Evolutionary conservation across 2,113 vertebrate species (phyloP), one percentile per base, ranked within the genome.

Genomic region (Lichenostomus cassidix): DNA sequence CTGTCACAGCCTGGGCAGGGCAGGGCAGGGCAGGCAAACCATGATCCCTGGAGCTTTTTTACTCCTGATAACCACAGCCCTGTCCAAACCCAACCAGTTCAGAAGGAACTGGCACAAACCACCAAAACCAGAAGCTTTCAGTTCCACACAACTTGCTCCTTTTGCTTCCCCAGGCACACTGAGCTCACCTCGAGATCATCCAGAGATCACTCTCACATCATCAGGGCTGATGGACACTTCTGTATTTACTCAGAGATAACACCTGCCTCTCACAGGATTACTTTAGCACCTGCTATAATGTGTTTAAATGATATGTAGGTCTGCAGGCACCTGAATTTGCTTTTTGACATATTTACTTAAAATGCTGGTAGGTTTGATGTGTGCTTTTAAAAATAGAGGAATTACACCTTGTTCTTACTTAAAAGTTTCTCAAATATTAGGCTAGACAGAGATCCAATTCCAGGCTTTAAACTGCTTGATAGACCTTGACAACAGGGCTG

Each of bases 11-110:
- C 7, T 0, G 2, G 37, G 49, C 68, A 60, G 67, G 37, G 49
- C 68, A 60, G 67, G 37, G 49, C 68, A 60, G 67, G 20, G 39
- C 58, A 27, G 1, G 12, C 46, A 35, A 12, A 23, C 25, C 27
- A 1, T 0, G 1, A 28, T 0, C 71, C 18, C 69, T 33, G 15
- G 8, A 62, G 70, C 35, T 58, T 15, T 65, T 9, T 35, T 3
- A n/a, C 12, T 52, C 64, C 33, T 27, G 10, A 1, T 3, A 55
- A 49, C 24, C 70, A 70, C 65, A 49, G 24, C 19, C 29, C 62
- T 19, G 24, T 2, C 50, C 60, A 58, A 55, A 55, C 2, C 2
- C 76, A 59, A 15, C 1, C 42, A 46, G 2, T 42, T 23, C 12
- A 1, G 60, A n/a, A 63, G 44, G 47, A 69, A 39, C 5, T 19